Conservation (phyloP, 2,113 vertebrate species). For the Cygnus buccinator region DNA sequence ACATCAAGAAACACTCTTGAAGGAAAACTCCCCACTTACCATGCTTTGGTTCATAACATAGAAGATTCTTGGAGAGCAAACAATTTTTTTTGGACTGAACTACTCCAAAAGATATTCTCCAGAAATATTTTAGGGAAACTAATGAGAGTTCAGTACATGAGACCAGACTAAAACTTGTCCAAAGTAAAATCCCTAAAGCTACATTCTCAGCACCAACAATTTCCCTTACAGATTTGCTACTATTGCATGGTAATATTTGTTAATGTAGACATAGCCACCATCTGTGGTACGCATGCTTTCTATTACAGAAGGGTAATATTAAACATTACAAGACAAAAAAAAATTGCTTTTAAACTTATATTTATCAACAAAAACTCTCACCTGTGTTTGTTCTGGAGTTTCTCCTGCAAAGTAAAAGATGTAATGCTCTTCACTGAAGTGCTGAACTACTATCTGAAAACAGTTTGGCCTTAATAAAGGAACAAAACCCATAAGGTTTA, state of each 20-base stretch:
- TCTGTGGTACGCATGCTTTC: background rate
- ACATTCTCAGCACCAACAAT: background rate
- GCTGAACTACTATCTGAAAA: slow-evolving; percentile 99
- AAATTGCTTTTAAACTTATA: background rate
- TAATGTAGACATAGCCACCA: background rate
- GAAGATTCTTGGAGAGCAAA: background rate
- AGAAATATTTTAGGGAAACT: background rate
- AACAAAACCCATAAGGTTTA: slow-evolving; percentile 22
- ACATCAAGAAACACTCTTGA: background rate
- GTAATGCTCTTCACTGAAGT: slow-evolving; percentile 99
- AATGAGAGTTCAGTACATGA: background rate
- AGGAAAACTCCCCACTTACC: background rate
- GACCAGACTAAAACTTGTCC: background rate
- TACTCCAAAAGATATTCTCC: slow-evolving; percentile 5
- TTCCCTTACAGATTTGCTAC: background rate
- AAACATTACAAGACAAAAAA: background rate
- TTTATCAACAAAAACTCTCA: slow-evolving; percentile 65
- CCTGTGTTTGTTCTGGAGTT: slow-evolving; percentile 94
- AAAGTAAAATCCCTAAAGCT: slow-evolving; percentile 16
- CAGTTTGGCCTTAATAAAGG: slow-evolving; percentile 93
- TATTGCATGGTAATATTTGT: background rate
- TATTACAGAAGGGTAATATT: background rate
- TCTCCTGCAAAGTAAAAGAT: slow-evolving; percentile 99
- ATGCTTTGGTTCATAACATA: background rate
- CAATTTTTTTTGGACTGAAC: background rate